Evolutionary conservation across 2,113 vertebrate genomes (phyloP).

Genomic region (Sinosuthora webbiana): DNA sequence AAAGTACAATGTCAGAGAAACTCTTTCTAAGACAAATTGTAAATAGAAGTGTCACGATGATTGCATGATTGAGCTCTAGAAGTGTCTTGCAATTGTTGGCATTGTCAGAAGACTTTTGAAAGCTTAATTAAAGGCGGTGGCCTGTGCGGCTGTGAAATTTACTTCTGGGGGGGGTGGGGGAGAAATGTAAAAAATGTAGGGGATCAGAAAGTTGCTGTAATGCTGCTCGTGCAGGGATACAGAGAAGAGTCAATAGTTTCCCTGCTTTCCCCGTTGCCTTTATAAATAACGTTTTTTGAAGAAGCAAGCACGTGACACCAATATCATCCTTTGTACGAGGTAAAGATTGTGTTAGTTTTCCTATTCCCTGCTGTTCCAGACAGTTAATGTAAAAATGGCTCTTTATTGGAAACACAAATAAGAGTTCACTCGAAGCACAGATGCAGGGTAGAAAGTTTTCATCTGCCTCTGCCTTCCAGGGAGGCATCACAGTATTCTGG

Average conservation of each 20-base stretch:
- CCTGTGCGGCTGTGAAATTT: slow-evolving; percentile 73
- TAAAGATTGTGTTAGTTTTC: slow-evolving; percentile 68
- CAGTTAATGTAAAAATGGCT: slow-evolving; percentile 68
- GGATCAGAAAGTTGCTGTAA: slow-evolving; percentile 64
- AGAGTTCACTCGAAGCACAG: slow-evolving; percentile 57
- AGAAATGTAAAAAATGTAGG: slow-evolving; percentile 14
- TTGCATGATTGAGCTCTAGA: slow-evolving; percentile 79
- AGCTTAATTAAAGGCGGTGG: slow-evolving; percentile 83
- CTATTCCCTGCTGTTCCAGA: slow-evolving; percentile 68
- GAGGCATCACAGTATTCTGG: not conserved
- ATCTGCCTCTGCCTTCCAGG: slow-evolving; percentile 39
- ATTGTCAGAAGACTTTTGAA: slow-evolving; percentile 82
- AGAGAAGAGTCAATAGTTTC: slow-evolving; percentile 37
- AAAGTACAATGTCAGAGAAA: slow-evolving; percentile 79
- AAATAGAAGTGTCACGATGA: slow-evolving; percentile 81
- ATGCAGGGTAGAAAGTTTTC: slow-evolving; percentile 58
- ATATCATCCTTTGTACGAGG: slow-evolving; percentile 67
- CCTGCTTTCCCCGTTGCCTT: slow-evolving; percentile 43
- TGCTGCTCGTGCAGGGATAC: not conserved
- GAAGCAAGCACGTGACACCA: slow-evolving; percentile 60
- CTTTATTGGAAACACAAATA: slow-evolving; percentile 70
- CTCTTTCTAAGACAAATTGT: slow-evolving; percentile 83
- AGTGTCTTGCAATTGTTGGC: slow-evolving; percentile 79
- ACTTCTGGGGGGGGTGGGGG: slow-evolving; percentile 31
- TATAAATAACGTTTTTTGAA: slow-evolving; percentile 69